Evolutionary conservation across 2,113 vertebrate species (phyloP).

Genomic region (Oxyura jamaicensis): DNA sequence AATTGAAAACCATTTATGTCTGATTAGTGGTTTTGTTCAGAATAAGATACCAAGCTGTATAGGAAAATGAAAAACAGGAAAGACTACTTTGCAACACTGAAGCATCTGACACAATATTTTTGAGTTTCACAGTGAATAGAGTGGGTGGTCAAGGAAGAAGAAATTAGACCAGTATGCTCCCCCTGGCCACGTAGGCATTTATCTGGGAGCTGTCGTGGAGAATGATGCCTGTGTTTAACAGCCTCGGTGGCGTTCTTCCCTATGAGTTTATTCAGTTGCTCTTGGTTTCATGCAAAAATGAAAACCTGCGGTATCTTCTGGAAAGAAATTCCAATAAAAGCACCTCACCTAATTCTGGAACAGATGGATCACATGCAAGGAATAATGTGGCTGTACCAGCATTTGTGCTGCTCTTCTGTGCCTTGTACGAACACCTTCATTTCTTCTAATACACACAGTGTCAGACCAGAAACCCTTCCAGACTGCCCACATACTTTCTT

Average conservation of each 20-base stretch:
- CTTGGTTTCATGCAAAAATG: neutral
- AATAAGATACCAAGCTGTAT: neutral
- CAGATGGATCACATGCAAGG: neutral
- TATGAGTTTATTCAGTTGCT: neutral
- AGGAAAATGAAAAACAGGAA: neutral
- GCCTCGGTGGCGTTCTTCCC: neutral
- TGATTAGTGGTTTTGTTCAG: neutral
- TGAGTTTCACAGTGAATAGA: neutral
- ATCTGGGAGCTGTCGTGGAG: fast-evolving
- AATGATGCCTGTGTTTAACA: neutral
- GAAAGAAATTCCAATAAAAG: neutral
- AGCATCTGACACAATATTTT: neutral
- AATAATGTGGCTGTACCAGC: fast-evolving
- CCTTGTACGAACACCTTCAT: neutral
- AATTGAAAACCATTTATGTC: neutral
- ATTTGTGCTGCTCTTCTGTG: neutral
- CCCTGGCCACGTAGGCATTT: fast-evolving
- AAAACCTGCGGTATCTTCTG: neutral
- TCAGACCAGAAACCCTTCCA: neutral
- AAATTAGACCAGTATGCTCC: neutral
- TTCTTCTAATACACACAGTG: neutral
- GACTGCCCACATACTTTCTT: neutral
- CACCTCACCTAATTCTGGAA: neutral
- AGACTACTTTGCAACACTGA: neutral
- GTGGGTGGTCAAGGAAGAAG: neutral